Evolutionary conservation across 2,888 invertebrate genomes (phyloP).

Genomic region (Cephus runcator): DNA sequence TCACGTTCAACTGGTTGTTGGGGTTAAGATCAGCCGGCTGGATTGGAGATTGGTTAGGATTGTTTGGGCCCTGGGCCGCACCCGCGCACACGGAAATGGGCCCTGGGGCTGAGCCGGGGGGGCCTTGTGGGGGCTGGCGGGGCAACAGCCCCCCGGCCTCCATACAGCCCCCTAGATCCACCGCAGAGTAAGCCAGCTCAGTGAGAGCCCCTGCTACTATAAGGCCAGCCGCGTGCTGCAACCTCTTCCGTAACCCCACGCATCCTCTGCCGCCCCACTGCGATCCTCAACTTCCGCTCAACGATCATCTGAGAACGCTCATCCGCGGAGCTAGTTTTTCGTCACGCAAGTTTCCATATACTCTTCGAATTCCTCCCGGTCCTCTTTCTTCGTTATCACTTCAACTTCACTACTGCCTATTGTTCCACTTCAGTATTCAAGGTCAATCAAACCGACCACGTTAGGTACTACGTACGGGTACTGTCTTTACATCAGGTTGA

Average conservation of each 20-base stretch:
- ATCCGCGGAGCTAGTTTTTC: not conserved
- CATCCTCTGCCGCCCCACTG: constrained; percentile 47
- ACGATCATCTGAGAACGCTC: constrained; percentile 4
- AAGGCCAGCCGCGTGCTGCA: constrained; percentile 25
- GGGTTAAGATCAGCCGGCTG: constrained; percentile 48
- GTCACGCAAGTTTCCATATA: too few relatives aligned
- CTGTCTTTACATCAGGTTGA: too few relatives aligned
- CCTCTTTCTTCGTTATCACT: not conserved
- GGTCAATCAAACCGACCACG: not conserved
- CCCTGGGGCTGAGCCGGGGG: constrained; percentile 68
- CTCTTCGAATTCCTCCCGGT: not conserved
- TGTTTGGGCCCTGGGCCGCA: constrained; percentile 37
- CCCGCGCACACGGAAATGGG: constrained; percentile 52
- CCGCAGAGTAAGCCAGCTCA: constrained; percentile 67
- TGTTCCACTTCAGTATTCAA: not conserved
- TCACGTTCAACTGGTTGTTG: constrained; percentile 44
- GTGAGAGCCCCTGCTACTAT: constrained; percentile 66
- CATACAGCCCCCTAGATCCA: constrained; percentile 79
- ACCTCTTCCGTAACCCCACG: constrained; percentile 42
- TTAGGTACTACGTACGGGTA: too few relatives aligned
- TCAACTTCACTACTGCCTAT: not conserved
- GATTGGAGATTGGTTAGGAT: constrained; percentile 42
- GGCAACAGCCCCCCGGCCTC: constrained; percentile 80
- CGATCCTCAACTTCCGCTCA: constrained; percentile 43
- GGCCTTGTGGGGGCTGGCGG: constrained; percentile 73